Percentiles rank a stretch among this genome's conserved stretches.
phyloP scores from a whole-genome alignment of 2,113 vertebrate species.

The Odocoileus hemionus region DNA sequence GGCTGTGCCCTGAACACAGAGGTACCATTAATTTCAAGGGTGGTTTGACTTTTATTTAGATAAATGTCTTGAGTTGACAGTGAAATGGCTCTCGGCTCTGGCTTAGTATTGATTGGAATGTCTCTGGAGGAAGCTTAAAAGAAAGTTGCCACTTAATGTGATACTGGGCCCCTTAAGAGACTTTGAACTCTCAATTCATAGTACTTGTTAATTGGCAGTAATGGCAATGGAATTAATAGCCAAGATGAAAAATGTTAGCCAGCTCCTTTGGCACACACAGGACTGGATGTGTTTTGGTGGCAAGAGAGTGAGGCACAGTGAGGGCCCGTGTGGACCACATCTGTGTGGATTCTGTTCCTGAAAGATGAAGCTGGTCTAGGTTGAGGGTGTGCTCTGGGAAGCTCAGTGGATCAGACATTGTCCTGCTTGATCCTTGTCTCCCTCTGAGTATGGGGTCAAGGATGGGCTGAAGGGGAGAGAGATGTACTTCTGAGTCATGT shows the following conservation, averaged over 20 bases:
- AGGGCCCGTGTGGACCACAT: not conserved
- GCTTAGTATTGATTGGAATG: constrained; percentile 85
- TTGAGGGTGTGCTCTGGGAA: not conserved
- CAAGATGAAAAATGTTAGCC: not conserved
- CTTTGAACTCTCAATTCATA: constrained; percentile 36
- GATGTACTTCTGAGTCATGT: not conserved
- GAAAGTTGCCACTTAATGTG: constrained; percentile 66
- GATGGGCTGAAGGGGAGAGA: not conserved
- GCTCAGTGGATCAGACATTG: not conserved
- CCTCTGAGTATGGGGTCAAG: not conserved
- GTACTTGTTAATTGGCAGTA: constrained; percentile 35
- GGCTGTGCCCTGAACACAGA: constrained; percentile 83
- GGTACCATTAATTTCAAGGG: constrained; percentile 81
- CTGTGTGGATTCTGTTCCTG: not conserved
- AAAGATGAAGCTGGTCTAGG: not conserved
- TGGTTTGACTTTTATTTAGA: constrained; percentile 89
- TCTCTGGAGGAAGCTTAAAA: constrained; percentile 80
- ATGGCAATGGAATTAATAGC: constrained; percentile 7
- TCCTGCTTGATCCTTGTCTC: not conserved
- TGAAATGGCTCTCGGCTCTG: constrained; percentile 81
- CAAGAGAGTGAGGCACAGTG: not conserved
- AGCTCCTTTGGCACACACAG: not conserved
- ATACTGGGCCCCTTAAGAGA: constrained; percentile 55
- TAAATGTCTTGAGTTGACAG: constrained; percentile 83
- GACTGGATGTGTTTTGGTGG: constrained; percentile 59